Conservation (phyloP, 35 echinoderm and acorn worm species). For the Holothuria glaberrima region DNA sequence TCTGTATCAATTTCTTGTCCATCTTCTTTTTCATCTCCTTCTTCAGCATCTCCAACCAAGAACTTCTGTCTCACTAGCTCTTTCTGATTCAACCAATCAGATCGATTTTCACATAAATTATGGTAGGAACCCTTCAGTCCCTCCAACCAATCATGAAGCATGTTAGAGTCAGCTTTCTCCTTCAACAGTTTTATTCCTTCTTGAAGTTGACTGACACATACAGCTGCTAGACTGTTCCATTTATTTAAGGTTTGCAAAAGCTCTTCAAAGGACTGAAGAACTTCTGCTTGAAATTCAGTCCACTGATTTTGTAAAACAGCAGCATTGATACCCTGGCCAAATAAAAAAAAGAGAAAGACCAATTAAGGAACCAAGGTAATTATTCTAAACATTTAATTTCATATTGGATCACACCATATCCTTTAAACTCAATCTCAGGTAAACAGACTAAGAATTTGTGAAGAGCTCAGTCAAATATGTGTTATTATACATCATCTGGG, state of each 20-base stretch:
- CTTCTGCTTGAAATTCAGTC: slow-evolving; percentile 37
- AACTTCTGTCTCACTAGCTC: slow-evolving; percentile 43
- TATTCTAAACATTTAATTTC: not conserved
- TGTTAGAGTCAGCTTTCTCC: slow-evolving; percentile 19
- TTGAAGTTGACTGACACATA: slow-evolving; percentile 24
- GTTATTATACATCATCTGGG: too few species aligned
- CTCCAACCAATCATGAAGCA: slow-evolving; percentile 39
- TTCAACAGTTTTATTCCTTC: slow-evolving; percentile 19
- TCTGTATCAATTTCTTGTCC: slow-evolving; percentile 32
- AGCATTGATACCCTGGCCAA: not conserved
- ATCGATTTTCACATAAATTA: slow-evolving; percentile 52
- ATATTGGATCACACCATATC: too few species aligned
- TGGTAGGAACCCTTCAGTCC: slow-evolving; percentile 35
- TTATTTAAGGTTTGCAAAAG: slow-evolving; percentile 22
- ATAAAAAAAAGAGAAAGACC: not conserved
- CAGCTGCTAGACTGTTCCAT: slow-evolving; percentile 27
- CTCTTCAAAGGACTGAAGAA: slow-evolving; percentile 13
- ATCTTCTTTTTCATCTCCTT: slow-evolving; percentile 52
- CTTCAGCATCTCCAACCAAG: slow-evolving; percentile 11
- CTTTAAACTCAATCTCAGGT: too few species aligned
- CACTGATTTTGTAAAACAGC: slow-evolving; percentile 30
- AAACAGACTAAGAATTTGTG: too few species aligned
- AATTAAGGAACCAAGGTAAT: not conserved
- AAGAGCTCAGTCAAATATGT: too few species aligned
- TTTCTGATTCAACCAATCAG: slow-evolving; percentile 58